A percentile compares a stretch with the other conserved stretches of the same genome.
These are phyloP conservation scores for Thalassaphorura encarpata DNA, from an alignment of 1,140 invertebrate species.

Conservation along the genomic window DNA sequence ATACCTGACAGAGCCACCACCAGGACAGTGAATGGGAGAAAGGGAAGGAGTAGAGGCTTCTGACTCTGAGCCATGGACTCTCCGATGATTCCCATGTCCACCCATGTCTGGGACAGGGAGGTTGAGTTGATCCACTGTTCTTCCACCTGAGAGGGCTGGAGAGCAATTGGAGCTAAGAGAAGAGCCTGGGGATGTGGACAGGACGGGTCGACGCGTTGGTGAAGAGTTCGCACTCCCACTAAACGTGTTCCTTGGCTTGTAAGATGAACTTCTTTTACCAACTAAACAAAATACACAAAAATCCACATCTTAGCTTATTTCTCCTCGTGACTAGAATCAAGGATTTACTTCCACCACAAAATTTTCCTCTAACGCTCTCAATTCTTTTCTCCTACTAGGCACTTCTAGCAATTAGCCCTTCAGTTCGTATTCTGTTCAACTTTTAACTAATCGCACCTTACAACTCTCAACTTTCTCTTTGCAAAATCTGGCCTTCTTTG, in stretches of 20 bases:
- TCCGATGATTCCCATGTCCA: conserved; percentile 40
- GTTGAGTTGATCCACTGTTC: conserved; percentile 27
- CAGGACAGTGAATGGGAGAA: conserved; percentile 19
- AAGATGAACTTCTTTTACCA: conserved; percentile 26
- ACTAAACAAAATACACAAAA: conserved; percentile 3
- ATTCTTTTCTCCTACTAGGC: no score
- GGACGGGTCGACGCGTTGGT: conserved; percentile 27
- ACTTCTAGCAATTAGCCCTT: no score
- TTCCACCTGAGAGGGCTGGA: background rate
- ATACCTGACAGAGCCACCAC: conserved; percentile 22
- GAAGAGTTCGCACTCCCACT: conserved; percentile 42
- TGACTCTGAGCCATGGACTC: conserved; percentile 32
- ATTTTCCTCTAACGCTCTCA: no score
- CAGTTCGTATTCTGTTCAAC: no score
- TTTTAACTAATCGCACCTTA: no score
- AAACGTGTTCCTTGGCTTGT: conserved; percentile 24
- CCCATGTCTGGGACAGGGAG: conserved; percentile 42
- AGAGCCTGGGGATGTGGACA: background rate
- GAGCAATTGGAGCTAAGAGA: background rate
- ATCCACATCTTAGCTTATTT: no score
- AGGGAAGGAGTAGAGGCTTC: conserved; percentile 30
- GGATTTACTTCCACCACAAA: no score
- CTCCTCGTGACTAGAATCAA: no score
- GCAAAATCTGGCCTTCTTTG: no score
- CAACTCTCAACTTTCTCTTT: no score